These are phyloP conservation scores for Alosa alosa DNA, from an alignment of 2,113 vertebrate species.

Conservation along the genomic window DNA sequence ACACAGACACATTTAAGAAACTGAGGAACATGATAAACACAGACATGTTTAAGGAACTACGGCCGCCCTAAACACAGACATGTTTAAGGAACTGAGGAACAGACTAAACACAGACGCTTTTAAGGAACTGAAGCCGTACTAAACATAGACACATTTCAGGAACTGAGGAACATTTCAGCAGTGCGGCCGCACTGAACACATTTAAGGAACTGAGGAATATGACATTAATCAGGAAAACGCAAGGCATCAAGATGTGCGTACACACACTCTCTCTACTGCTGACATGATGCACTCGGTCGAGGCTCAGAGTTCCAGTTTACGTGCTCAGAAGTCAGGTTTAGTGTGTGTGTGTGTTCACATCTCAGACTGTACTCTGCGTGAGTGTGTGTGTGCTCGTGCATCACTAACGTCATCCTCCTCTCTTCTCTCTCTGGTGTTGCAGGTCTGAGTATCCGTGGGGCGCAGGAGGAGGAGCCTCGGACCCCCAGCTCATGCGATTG, in stretches of 20 bases:
- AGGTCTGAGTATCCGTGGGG: too few species aligned
- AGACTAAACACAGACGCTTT: background rate
- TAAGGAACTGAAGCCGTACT: background rate
- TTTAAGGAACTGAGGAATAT: constrained; percentile 28
- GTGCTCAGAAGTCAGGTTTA: constrained; percentile 29
- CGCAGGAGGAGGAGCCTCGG: too few species aligned
- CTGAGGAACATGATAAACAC: background rate
- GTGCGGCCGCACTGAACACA: too few species aligned
- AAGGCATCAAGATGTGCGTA: background rate
- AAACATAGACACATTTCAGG: too few species aligned
- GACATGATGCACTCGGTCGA: too few species aligned
- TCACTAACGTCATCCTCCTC: background rate
- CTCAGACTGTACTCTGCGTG: constrained; percentile 35
- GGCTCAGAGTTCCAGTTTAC: background rate
- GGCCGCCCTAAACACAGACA: too few species aligned
- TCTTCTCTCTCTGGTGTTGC: too few species aligned
- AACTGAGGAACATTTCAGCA: too few species aligned
- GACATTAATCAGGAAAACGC: constrained; percentile 13
- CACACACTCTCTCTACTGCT: background rate
- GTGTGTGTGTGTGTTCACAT: constrained; percentile 69
- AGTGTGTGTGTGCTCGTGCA: background rate
- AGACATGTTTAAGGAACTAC: too few species aligned
- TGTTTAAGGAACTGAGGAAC: too few species aligned
- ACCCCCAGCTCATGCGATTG: too few species aligned
- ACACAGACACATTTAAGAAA: too few species aligned